Conservation (phyloP, 2,888 invertebrate species). For the Harpalus rufipes region DNA sequence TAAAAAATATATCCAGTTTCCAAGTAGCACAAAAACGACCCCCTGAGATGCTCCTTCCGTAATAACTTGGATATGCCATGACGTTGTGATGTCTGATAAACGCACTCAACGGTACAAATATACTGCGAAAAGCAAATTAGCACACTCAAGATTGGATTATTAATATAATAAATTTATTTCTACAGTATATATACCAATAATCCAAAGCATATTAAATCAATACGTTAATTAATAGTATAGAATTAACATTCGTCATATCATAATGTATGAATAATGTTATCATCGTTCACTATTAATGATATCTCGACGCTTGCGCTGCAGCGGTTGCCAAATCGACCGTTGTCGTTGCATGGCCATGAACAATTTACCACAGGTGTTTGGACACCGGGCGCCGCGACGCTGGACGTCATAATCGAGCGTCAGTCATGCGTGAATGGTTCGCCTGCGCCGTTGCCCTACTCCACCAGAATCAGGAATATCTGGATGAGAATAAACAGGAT, state of each 20-base stretch:
- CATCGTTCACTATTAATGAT: background rate
- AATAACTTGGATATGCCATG: too few relatives aligned
- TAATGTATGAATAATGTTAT: background rate
- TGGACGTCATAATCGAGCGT: slow-evolving; percentile 36
- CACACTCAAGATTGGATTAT: too few relatives aligned
- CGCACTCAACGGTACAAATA: too few relatives aligned
- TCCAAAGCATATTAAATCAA: too few relatives aligned
- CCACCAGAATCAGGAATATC: background rate
- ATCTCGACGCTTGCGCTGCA: slow-evolving; percentile 4
- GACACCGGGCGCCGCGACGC: slow-evolving; percentile 9
- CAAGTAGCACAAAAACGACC: too few relatives aligned
- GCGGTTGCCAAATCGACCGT: slow-evolving; percentile 53
- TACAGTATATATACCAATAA: too few relatives aligned
- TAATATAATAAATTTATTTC: too few relatives aligned
- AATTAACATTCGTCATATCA: background rate
- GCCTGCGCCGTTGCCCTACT: background rate
- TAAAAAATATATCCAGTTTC: too few relatives aligned
- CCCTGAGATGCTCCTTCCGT: too few relatives aligned
- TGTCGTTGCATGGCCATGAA: slow-evolving; percentile 58
- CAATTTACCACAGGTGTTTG: slow-evolving; percentile 65
- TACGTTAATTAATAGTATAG: background rate
- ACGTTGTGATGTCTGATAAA: too few relatives aligned
- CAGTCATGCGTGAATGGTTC: slow-evolving; percentile 45
- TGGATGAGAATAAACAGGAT: too few relatives aligned
- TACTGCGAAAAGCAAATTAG: too few relatives aligned